Conservation (phyloP, 2,888 invertebrate genomes). For the Schrankia costaestrigalis region DNA sequence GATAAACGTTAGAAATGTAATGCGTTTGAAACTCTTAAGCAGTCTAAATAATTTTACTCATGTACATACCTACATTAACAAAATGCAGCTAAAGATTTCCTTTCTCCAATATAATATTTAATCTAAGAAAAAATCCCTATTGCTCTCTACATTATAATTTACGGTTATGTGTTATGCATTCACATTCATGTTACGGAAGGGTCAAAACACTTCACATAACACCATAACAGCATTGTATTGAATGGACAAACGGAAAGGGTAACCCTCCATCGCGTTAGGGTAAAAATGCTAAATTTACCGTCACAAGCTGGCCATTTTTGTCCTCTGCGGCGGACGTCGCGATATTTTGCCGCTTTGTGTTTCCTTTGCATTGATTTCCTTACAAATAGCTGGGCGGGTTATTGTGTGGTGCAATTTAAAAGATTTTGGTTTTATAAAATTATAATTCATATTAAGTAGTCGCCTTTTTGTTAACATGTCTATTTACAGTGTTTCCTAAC, state of each 20-base stretch:
- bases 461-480: too few relatives aligned
- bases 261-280: conserved; percentile 25
- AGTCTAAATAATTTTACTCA: too few relatives aligned
- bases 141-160: conserved; percentile 68
- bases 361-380: conserved; percentile 71
- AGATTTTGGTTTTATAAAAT: conserved; percentile 1
- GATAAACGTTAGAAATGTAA: too few relatives aligned
- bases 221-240: conserved; percentile 59
- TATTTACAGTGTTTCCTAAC: too few relatives aligned
- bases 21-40: too few relatives aligned
- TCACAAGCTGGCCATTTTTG: conserved; percentile 59
- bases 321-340: conserved; percentile 68
- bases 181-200: conserved; percentile 71
- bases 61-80: too few relatives aligned
- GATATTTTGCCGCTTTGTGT: conserved; percentile 71
- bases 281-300: conserved; percentile 65
- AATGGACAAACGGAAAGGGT: conserved; percentile 62
- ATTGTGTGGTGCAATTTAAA: conserved; percentile 28
- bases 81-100: too few relatives aligned
- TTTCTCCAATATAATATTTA: neutral
- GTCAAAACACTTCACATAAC: conserved; percentile 67
- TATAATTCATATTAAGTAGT: neutral
- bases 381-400: conserved; percentile 54
- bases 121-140: conserved; percentile 48
- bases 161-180: conserved; percentile 58